A percentile compares a stretch with the other conserved stretches of the same genome.
These are phyloP conservation scores for Sceloporus undulatus DNA, from an alignment of 2,113 vertebrate genomes.

Conservation along the genomic window DNA sequence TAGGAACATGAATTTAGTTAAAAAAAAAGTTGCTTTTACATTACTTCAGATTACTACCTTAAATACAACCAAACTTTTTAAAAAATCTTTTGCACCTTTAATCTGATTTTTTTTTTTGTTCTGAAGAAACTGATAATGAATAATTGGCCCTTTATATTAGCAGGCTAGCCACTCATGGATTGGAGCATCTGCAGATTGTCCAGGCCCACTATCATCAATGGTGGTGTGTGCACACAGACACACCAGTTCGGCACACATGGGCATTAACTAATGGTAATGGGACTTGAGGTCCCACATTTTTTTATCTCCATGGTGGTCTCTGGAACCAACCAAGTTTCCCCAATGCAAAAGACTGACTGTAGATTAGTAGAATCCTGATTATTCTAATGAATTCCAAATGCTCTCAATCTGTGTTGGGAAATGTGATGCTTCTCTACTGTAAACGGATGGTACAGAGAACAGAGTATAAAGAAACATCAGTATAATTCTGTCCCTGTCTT, in stretches of 20 bases:
- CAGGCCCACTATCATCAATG: too few species aligned
- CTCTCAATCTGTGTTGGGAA: background rate
- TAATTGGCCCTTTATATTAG: background rate
- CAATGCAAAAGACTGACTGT: too few species aligned
- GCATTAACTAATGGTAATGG: too few species aligned
- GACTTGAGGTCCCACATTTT: too few species aligned
- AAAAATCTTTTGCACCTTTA: background rate
- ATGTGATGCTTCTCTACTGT: background rate
- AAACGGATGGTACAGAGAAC: background rate
- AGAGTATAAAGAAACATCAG: background rate
- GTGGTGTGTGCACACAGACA: too few species aligned
- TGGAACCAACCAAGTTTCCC: too few species aligned
- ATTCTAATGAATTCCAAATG: background rate
- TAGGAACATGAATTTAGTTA: background rate
- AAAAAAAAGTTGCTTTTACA: background rate
- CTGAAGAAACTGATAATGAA: too few species aligned
- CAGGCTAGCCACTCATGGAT: too few species aligned
- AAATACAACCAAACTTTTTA: background rate
- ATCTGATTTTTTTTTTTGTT: background rate
- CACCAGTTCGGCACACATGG: too few species aligned
- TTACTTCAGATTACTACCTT: background rate
- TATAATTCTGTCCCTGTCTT: background rate
- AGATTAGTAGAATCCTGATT: background rate
- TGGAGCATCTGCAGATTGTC: too few species aligned
- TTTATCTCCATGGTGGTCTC: too few species aligned